Conservation (phyloP, 2,113 vertebrate genomes). For the Paedocypris sp. region DNA sequence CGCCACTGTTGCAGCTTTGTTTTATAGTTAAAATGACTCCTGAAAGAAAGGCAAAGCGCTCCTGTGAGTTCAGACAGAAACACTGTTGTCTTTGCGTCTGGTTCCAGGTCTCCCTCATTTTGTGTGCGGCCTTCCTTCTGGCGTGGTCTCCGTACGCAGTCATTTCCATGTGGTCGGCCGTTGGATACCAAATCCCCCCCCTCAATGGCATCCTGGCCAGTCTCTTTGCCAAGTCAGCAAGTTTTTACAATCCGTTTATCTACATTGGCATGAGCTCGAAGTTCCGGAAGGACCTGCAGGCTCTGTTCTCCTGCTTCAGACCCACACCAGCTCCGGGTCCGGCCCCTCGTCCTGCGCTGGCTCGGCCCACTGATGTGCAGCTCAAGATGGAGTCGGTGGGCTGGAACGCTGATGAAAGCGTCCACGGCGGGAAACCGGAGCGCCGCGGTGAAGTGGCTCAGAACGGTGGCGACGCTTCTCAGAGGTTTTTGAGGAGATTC, state of each 20-base stretch:
- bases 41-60: too few relatives aligned
- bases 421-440: neutral
- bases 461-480: neutral
- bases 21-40: too few relatives aligned
- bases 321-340: neutral
- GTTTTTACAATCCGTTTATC: conserved; percentile 48
- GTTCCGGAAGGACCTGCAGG: conserved; percentile 43
- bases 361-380: conserved; percentile 12
- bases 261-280: conserved; percentile 47
- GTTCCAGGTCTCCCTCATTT: conserved; percentile 49
- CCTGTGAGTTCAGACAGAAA: too few relatives aligned
- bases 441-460: neutral
- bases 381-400: neutral
- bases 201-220: conserved; percentile 43
- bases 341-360: neutral
- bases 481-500: conserved; percentile 22
- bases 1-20: too few relatives aligned
- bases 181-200: conserved; percentile 43
- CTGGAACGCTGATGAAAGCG: neutral
- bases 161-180: conserved; percentile 43
- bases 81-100: neutral
- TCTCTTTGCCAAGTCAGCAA: conserved; percentile 48
- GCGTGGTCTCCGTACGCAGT: conserved; percentile 34
- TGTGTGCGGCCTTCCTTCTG: conserved; percentile 47
- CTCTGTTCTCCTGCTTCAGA: conserved; percentile 35